Evolutionary conservation across 2,888 invertebrate species (phyloP).

Genomic region (Sphaeridia pumilis): DNA sequence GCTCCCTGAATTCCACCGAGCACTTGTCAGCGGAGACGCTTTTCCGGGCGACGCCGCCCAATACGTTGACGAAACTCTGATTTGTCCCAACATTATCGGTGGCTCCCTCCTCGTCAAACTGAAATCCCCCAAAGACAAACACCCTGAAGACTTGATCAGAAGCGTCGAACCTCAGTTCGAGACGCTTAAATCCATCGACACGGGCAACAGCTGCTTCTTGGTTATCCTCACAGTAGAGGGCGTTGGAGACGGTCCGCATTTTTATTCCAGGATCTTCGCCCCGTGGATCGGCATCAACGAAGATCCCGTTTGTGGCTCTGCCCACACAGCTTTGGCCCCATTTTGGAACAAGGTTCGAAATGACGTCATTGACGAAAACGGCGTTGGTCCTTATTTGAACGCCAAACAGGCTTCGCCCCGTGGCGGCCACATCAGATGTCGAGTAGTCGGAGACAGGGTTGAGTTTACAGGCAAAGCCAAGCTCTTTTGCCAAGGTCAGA

Average conservation of each 20-base stretch:
- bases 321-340: neutral
- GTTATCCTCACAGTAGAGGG: neutral
- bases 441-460: neutral
- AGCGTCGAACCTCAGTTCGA: neutral
- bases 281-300: neutral
- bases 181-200: neutral
- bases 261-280: neutral
- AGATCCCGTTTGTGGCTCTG: neutral
- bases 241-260: constrained; percentile 5
- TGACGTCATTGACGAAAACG: neutral
- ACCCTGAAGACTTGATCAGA: neutral
- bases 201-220: neutral
- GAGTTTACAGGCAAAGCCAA: neutral
- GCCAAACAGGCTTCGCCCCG: neutral
- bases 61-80: neutral
- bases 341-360: neutral
- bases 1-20: neutral
- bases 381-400: too few species aligned
- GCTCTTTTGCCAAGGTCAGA: too few species aligned
- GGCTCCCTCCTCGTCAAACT: neutral
- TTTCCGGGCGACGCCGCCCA: neutral
- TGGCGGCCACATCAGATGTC: neutral
- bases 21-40: neutral
- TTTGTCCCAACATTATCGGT: too few species aligned
- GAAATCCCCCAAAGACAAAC: neutral